These are phyloP conservation scores for Apotomis betuletana DNA, from an alignment of 2,888 invertebrate species.

Conservation along the genomic window DNA sequence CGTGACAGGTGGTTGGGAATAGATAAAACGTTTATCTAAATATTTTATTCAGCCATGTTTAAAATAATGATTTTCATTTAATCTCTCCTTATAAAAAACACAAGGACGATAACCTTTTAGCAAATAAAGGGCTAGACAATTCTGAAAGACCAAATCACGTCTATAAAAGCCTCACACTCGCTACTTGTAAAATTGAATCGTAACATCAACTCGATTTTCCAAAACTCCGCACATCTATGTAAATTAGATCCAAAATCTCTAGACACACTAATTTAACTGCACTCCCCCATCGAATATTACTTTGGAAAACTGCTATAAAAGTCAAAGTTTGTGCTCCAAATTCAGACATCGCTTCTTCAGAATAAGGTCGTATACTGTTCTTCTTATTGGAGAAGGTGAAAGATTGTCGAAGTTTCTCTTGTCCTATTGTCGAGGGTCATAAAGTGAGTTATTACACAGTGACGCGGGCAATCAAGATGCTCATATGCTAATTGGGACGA, in stretches of 20 bases:
- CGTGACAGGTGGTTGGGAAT: not conserved
- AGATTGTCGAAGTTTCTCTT: not conserved
- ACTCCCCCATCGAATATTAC: constrained; percentile 5
- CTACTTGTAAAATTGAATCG: constrained; percentile 4
- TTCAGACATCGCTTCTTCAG: not conserved
- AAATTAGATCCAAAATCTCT: constrained; percentile 33
- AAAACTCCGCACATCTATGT: constrained; percentile 24
- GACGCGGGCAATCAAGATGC: constrained; percentile 37
- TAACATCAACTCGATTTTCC: constrained; percentile 16
- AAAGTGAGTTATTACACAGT: constrained; percentile 54
- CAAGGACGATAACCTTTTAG: not conserved
- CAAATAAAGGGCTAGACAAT: not conserved
- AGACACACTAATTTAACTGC: constrained; percentile 24
- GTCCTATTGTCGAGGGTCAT: constrained; percentile 52
- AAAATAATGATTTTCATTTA: too few relatives aligned
- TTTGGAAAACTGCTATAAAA: not conserved
- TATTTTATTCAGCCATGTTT: not conserved
- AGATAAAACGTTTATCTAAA: not conserved
- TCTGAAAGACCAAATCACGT: not conserved
- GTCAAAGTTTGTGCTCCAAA: not conserved
- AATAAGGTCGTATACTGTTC: not conserved
- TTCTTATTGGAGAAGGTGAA: not conserved
- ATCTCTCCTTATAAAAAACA: too few relatives aligned
- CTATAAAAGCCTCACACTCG: not conserved
- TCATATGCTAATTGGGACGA: constrained; percentile 36